A percentile compares a stretch with the other conserved stretches of the same genome.
Conservation (phyloP, 1,140 invertebrate species). For the Drosophila tsacasi region DNA sequence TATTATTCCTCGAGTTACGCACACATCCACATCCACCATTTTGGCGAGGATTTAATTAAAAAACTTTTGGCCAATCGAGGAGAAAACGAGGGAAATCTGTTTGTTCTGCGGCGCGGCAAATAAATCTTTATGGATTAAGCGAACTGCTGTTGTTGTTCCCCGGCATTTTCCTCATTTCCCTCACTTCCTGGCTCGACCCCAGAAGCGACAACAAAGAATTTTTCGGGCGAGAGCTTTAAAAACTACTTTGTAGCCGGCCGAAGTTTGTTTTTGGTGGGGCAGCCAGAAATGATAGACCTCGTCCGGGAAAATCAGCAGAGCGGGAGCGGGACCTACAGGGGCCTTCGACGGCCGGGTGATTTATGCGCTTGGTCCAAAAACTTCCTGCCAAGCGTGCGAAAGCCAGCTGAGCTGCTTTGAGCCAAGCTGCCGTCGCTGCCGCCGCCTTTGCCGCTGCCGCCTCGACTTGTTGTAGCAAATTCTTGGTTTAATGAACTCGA, state of each 20-base stretch:
- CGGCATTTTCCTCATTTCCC: not conserved
- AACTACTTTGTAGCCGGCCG: conserved; percentile 58
- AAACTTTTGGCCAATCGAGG: conserved; percentile 55
- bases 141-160: conserved; percentile 44
- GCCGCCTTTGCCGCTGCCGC: not conserved
- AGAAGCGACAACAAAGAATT: conserved; percentile 23
- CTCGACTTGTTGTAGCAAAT: conserved; percentile 25
- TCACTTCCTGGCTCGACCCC: not conserved
- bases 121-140: conserved; percentile 82
- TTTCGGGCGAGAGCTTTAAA: conserved; percentile 58
- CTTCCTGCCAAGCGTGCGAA: conserved; percentile 63
- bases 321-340: not conserved
- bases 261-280: conserved; percentile 40
- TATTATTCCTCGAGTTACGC: conserved; percentile 22
- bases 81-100: conserved; percentile 53
- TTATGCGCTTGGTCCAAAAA: conserved; percentile 54
- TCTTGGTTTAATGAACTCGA: conserved; percentile 81
- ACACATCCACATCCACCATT: conserved; percentile 25
- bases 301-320: conserved; percentile 1
- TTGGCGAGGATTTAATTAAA: conserved; percentile 68
- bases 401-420: conserved; percentile 36
- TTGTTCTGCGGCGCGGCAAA: conserved; percentile 53
- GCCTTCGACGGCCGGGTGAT: conserved; percentile 64
- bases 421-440: conserved; percentile 11
- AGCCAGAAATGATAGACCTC: conserved; percentile 34